phyloP scores from a whole-genome alignment of 2,888 invertebrate species.

The Dioctria rufipes region DNA sequence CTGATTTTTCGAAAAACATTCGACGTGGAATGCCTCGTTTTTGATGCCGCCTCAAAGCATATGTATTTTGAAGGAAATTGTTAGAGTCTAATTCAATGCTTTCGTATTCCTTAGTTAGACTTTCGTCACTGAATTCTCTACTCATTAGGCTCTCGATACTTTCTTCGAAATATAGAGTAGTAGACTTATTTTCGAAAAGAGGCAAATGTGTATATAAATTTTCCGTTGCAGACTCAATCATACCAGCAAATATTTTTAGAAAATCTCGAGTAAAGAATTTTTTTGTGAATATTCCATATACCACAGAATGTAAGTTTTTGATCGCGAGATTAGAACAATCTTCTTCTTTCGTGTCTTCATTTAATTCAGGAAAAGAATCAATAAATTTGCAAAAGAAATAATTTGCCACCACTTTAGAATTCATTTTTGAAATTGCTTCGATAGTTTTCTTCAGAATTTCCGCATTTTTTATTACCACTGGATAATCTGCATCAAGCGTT shows the following conservation, averaged over 20 bases:
- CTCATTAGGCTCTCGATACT: not conserved
- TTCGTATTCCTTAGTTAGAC: not conserved
- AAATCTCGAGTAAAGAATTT: not conserved
- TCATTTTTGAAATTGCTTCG: constrained; percentile 2
- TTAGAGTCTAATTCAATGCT: not conserved
- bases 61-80: not conserved
- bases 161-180: not conserved
- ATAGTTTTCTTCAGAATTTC: not conserved
- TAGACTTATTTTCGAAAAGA: not conserved
- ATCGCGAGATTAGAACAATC: not conserved
- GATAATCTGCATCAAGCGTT: not conserved
- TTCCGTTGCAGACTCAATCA: not conserved
- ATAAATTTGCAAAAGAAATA: constrained; percentile 2
- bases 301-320: not conserved
- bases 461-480: not conserved
- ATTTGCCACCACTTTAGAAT: constrained; percentile 15
- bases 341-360: not conserved
- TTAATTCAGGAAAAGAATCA: not conserved
- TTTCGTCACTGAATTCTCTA: not conserved
- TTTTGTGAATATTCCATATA: not conserved
- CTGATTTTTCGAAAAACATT: too few relatives aligned
- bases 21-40: not conserved
- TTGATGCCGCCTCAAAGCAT: not conserved
- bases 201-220: not conserved
- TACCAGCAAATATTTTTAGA: not conserved